Evolutionary conservation across 2,888 invertebrate genomes (phyloP), one percentile per base, ranked within the genome.

Genomic region (Nymphalis c-album): DNA sequence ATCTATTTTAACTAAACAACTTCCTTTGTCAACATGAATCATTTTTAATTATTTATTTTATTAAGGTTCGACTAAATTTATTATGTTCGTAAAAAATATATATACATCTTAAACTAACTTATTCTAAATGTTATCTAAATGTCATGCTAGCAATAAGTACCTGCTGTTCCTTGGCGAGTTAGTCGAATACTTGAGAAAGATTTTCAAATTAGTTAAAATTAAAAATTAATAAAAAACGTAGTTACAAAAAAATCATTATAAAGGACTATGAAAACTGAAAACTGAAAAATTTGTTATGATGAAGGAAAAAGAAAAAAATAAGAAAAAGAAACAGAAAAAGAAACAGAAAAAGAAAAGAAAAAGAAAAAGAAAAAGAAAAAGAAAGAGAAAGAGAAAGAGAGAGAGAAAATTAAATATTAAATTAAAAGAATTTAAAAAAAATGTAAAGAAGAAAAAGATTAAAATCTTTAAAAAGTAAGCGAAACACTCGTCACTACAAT

Each of bases 1-100:
- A 57, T 57, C 40, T 40, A 8, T 57, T 40, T 57, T 40, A 57
- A 40, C 57, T 40, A 18, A 57, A 18, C 18, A 57, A 18, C 57
- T 16, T 31, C 35, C 57, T 26, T 40, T 40, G 57, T 57, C 57
- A 26, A 18, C 57, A 40, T 6, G 18, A 40, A 40, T 57, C 18
- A 57, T 10, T 40, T 57, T 57, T 57, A 57, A 57, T 8, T 8
- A n/a, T 17, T n/a, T 3, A 17, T n/a, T n/a, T n/a, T n/a, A 35
- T 7, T 7, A 57, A n/a, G 31, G 31, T 35, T n/a, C 10, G 35
- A 35, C 57, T 18, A n/a, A 57, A 35, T 57, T 17, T 26, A 53
- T n/a, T 57, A n/a, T n/a, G 22, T 4, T 35, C 16, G 17, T 35
- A 16, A 40, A n/a, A 10, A 35, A 40, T 7, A 17, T 35, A 55